Evolutionary conservation across 2,797 vertebrate genomes (phyloP), one percentile per base, ranked within the genome.

Genomic region (Nannoperca obscura): DNA sequence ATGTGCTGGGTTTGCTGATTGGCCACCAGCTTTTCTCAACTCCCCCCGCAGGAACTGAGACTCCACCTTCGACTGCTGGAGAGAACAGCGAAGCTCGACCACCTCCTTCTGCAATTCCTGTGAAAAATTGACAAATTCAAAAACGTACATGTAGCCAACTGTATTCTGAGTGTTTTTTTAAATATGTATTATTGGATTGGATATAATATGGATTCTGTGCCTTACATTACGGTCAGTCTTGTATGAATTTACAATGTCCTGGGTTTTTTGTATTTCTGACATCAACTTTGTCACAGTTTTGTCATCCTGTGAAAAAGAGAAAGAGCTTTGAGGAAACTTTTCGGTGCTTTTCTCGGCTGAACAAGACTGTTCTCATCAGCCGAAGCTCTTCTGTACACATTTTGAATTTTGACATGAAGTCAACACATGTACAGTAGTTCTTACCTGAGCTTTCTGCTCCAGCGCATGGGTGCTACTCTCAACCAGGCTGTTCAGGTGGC

Each of bases 401-500:
- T 22, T 30, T 62, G 2, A 46, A 66, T 54, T 24, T 24, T 75
- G 4, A 5, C 36, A 32, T 40, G 17, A 55, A 5, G 17, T 50
- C 11, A 36, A n/a, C 14, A 46, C 3, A 27, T 30, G n/a, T 32
- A 11, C 15, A 15, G n/a, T 6, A 3, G 38, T 24, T 36, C 27
- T 71, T 42, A 98, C 98, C 96, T 96, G 95, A 14, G 93, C 80
- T 86, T 96, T 96, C 85, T 95, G 90, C 87, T 95, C 95, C 83
- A 97, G 85, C 0, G 87, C 86, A 74, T 91, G 92, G 46, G 93
- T 95, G 79, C 96, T 91, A 64, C 88, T 95, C 50, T 95, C 88
- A 0, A 92, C 88, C 86, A 92, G 93, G 22, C 76, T 86, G 71
- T 92, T 94, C 30, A 96, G 92, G 6, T 83, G 54, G 0, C 90